Evolutionary conservation across 2,888 invertebrate genomes (phyloP).

Genomic region (Apotomis betuletana): DNA sequence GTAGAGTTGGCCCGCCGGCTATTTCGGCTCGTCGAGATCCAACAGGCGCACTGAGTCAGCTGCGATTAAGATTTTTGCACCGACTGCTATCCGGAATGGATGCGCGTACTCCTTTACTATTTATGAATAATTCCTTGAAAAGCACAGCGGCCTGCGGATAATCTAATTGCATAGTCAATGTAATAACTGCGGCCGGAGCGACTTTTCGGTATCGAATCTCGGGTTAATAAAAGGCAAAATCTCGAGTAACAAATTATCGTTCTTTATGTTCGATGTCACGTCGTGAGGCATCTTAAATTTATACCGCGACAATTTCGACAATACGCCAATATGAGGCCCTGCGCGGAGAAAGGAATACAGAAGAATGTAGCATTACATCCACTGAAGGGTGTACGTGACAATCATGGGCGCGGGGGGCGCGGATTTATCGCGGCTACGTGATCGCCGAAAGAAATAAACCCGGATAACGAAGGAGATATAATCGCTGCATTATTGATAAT

Average conservation of each 20-base stretch:
- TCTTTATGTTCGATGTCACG: constrained; percentile 28
- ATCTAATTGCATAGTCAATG: constrained; percentile 9
- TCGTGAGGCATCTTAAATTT: constrained; percentile 30
- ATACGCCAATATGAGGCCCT: constrained; percentile 46
- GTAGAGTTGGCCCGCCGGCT: not conserved
- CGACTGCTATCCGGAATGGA: constrained; percentile 41
- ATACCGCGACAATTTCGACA: constrained; percentile 41
- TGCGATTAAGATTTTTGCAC: constrained; percentile 65
- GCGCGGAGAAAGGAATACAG: constrained; percentile 53
- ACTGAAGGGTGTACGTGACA: constrained; percentile 59
- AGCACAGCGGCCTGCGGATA: constrained; percentile 5
- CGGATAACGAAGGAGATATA: constrained; percentile 46
- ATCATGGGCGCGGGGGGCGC: constrained; percentile 48
- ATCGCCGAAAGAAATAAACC: constrained; percentile 50
- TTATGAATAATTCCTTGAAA: constrained; percentile 45
- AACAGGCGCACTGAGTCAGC: constrained; percentile 55
- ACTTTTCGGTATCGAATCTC: not conserved
- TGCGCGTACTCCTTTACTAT: constrained; percentile 40
- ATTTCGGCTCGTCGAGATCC: not conserved
- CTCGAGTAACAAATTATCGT: constrained; percentile 24
- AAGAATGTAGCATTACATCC: constrained; percentile 63
- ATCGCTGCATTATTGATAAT: constrained; percentile 53
- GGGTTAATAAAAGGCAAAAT: not conserved
- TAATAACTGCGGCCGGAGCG: not conserved
- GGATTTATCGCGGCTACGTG: constrained; percentile 63